Evolutionary conservation across 2,797 vertebrate genomes (phyloP), one percentile per base, ranked within the genome.

Genomic region (Micrastur ruficollis): DNA sequence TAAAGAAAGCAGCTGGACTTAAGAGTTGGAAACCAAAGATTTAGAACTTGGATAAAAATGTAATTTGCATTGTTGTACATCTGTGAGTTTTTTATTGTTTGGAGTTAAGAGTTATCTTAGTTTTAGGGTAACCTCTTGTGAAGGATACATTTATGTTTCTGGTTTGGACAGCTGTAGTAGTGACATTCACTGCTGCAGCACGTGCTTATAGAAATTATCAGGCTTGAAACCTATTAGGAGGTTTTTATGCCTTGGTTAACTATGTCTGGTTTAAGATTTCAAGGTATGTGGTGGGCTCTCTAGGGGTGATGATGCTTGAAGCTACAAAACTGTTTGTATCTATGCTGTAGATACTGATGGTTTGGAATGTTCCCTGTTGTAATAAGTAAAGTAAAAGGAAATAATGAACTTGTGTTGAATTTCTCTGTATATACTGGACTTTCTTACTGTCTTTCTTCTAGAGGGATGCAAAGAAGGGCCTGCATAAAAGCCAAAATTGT

Each of bases 111-210:
- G 11, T 71, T 90, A 36, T 16, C 32, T 44, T 42, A 70, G n/a
- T 17, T 83, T 78, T 34, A 19, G 1, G 0, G 21, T 86, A 34
- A 87, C 17, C 38, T 89, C 71, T 80, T 65, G 38, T 73, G 38
- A 70, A 62, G 63, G 58, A 26, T 59, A 16, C 4, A 7, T 31
- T 74, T 62, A 7, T 61, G 46, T 81, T 93, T 93, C 34, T 87
- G 14, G n/a, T 87, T 85, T 86, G 36, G 72, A 59, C 68, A 90
- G 91, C 81, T 93, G 68, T 26, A 38, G 17, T 8, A 12, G 79
- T 95, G 93, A 93, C 20, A 61, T 93, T 93, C 82, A 96, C 26
- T 88, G 63, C 49, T 88, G 47, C 59, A 89, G 71, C 59, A 83
- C 71, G 50, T 80, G 47, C 91, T 94, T 90, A 53, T 78, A 52